Evolutionary conservation across 2,113 vertebrate species (phyloP).

Genomic region (Piaya cayana): DNA sequence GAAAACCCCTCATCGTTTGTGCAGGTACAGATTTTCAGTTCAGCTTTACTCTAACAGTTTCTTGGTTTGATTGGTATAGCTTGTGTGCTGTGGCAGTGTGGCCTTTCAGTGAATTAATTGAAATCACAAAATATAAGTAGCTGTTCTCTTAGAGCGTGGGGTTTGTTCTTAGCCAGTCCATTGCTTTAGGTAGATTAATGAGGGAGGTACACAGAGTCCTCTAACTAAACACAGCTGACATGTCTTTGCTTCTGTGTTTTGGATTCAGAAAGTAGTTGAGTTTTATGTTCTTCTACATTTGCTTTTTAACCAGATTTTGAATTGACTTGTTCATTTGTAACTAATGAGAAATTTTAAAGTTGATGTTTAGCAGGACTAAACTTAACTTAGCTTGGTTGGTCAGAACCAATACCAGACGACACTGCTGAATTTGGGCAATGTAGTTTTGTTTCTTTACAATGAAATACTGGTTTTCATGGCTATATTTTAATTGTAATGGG

Average conservation of each 20-base stretch:
- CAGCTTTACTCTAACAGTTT: conserved; percentile 34
- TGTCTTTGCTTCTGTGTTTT: neutral
- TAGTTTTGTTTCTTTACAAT: neutral
- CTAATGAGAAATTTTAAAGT: neutral
- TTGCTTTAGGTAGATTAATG: neutral
- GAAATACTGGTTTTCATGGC: neutral
- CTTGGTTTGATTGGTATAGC: neutral
- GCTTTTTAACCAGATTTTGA: neutral
- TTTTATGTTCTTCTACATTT: neutral
- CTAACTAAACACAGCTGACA: neutral
- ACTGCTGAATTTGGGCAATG: neutral
- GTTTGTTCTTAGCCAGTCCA: neutral
- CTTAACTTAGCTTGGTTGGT: neutral
- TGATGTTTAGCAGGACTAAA: neutral
- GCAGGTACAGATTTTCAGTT: conserved; percentile 47
- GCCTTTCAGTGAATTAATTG: neutral
- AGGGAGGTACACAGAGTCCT: neutral
- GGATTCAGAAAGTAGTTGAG: neutral
- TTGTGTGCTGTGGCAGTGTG: conserved; percentile 11
- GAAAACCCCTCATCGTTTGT: neutral
- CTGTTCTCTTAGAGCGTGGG: neutral
- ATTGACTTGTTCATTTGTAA: neutral
- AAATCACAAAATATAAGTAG: neutral
- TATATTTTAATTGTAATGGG: neutral
- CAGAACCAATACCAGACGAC: neutral